These are phyloP conservation scores for Callocephalon fimbriatum DNA, from an alignment of 2,113 vertebrate genomes.

Conservation along the genomic window DNA sequence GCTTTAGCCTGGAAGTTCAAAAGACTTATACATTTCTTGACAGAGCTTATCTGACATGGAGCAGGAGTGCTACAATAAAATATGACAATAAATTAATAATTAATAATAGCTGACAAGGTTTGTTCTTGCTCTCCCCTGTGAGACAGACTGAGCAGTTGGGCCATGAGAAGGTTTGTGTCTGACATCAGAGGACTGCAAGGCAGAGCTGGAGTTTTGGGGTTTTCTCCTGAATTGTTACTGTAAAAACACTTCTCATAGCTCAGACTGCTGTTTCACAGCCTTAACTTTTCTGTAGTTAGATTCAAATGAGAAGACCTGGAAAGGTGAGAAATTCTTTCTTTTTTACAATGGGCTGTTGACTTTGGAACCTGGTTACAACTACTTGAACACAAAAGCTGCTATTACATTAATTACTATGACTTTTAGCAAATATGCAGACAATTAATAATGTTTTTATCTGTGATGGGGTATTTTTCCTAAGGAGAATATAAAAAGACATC, in stretches of 20 bases:
- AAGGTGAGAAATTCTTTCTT: background rate
- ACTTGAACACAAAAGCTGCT: background rate
- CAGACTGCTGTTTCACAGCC: background rate
- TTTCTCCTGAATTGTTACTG: background rate
- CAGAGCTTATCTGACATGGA: constrained; percentile 23
- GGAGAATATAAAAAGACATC: background rate
- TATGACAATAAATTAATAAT: constrained; percentile 55
- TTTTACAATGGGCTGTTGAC: background rate
- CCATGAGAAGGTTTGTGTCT: background rate
- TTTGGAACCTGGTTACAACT: background rate
- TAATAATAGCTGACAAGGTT: constrained; percentile 40
- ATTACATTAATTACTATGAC: background rate
- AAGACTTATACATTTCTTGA: constrained; percentile 49
- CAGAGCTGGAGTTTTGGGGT: background rate
- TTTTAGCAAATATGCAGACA: background rate
- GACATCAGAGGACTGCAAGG: background rate
- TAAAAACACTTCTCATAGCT: background rate
- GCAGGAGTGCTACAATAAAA: constrained; percentile 42
- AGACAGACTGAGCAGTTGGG: background rate
- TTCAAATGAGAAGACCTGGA: background rate
- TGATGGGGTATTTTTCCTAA: background rate
- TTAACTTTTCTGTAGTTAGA: background rate
- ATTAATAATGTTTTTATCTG: background rate
- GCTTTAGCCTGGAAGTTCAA: constrained; percentile 56
- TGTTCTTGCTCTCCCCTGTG: background rate